Conservation (phyloP, 2,888 invertebrate species). For the Xestoiulus laeticollis region DNA sequence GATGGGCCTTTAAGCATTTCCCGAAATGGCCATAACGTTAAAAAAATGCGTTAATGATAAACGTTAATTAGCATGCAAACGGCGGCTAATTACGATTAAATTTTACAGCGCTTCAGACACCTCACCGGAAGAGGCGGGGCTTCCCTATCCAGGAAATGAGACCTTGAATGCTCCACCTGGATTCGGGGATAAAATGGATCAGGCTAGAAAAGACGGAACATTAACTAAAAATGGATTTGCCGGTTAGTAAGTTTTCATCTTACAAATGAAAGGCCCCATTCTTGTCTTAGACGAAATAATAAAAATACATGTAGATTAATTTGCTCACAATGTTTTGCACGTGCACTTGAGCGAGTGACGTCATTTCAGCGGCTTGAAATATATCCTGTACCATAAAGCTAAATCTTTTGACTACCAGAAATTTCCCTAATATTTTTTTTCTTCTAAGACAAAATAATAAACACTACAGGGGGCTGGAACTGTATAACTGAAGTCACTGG, state of each 20-base stretch:
- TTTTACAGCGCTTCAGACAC: background rate
- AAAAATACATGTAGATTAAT: no score
- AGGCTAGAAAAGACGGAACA: background rate
- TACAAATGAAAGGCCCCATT: no score
- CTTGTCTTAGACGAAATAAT: no score
- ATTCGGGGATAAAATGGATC: slow-evolving; percentile 46
- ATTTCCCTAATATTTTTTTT: no score
- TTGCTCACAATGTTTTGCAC: no score
- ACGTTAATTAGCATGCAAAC: background rate
- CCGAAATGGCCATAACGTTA: background rate
- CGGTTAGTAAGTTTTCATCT: background rate
- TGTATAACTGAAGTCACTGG: no score
- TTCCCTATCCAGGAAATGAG: background rate
- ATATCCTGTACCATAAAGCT: no score
- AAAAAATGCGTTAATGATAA: background rate
- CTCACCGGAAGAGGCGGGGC: background rate
- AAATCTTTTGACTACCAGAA: no score
- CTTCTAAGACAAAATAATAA: no score
- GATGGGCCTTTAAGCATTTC: background rate
- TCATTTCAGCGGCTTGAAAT: no score
- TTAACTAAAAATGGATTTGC: background rate
- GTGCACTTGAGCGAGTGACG: no score
- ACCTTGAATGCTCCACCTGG: slow-evolving; percentile 48
- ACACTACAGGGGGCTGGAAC: no score
- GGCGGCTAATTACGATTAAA: background rate